Base-by-base conservation (phyloP, 2,888 invertebrate species). In the Drosophila aldrichi region DNA sequence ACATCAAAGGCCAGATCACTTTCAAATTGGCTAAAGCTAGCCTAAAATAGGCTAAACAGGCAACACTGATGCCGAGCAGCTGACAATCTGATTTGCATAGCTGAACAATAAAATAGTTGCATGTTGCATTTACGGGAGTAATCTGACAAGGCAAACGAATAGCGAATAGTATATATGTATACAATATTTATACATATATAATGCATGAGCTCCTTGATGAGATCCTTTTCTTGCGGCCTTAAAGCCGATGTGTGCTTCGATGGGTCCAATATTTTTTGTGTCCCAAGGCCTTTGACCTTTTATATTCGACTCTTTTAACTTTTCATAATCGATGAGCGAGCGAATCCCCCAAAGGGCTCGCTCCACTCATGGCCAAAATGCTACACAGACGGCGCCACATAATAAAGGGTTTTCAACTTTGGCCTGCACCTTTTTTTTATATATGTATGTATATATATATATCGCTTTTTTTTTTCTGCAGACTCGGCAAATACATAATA, bases 261-360 rank as follows among this genome's bases (percentile, higher is more conserved):
- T 36, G 36, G 29, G 64, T 41, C 46, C 59, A 32, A 41, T 57
- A 55, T 70, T 54, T 56, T 54, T 52, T 52, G 34, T 63, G 44
- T 73, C 77, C 69, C 29, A 41, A 46, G 78, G 68, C 65, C 67
- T 68, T 77, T 79, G 79, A 80, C 88, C 88, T 77, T 82, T 77
- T 70, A 48, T 58, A 29, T 65, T 59, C 65, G 62, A 3, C 79
- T 67, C 70, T 73, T 68, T 77, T 79, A 75, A 82, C 71, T 85
- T 85, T 85, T 82, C 83, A 86, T 88, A 88, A 85, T 85, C 84
- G 88, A 85, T 85, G 86, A 85, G 81, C 82, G 48, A 67, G 69
- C 78, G 69, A 78, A 82, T 73, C 64, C 79, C 79, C 62, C 57
- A 70, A 48, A 48, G 64, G n/a, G 10, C 46, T 25, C 59, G 8